Conservation (phyloP, 2,113 vertebrate species). For the Xenopus laevis region DNA sequence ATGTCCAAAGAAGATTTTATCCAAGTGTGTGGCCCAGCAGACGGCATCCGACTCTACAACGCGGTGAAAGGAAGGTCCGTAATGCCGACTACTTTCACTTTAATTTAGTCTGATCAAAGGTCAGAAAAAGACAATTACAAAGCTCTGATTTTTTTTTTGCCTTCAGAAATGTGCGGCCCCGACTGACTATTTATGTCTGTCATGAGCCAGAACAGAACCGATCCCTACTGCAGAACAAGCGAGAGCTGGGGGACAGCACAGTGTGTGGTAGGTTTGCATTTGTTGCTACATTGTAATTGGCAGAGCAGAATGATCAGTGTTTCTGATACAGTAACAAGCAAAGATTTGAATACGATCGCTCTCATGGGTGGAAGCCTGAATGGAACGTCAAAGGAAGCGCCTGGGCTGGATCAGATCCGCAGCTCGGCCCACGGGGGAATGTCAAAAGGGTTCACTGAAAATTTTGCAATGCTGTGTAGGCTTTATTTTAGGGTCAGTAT, state of each 20-base stretch:
- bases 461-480: slow-evolving; percentile 1
- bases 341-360: too few relatives aligned
- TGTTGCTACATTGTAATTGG: not conserved
- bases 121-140: not conserved
- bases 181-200: slow-evolving; percentile 90
- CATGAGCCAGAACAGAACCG: slow-evolving; percentile 79
- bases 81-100: not conserved
- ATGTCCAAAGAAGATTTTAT: slow-evolving; percentile 89
- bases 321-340: too few relatives aligned
- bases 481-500: not conserved
- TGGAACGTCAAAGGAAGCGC: too few relatives aligned
- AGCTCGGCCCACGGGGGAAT: too few relatives aligned
- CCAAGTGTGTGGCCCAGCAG: slow-evolving; percentile 90
- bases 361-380: too few relatives aligned
- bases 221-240: slow-evolving; percentile 62
- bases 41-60: slow-evolving; percentile 92
- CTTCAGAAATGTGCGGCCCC: slow-evolving; percentile 79
- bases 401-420: too few relatives aligned
- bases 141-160: slow-evolving; percentile 10
- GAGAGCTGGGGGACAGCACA: slow-evolving; percentile 57
- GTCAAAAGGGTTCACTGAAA: too few relatives aligned
- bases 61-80: slow-evolving; percentile 89
- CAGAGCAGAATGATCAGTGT: too few relatives aligned
- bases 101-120: too few relatives aligned
- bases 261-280: slow-evolving; percentile 65